Evolutionary conservation across 2,888 invertebrate species (phyloP).

Genomic region (Boloria euphrosyne): DNA sequence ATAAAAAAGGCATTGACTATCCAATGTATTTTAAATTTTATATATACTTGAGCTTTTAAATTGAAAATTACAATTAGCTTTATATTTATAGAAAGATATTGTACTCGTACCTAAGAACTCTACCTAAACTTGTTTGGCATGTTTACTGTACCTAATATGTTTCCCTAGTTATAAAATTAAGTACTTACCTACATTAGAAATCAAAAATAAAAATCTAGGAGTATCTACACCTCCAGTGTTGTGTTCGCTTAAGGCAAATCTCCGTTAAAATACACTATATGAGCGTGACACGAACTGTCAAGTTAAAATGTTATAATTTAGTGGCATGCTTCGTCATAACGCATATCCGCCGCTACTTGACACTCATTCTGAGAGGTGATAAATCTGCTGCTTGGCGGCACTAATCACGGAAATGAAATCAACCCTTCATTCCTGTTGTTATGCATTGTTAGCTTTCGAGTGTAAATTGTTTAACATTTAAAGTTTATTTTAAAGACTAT

Average conservation of each 20-base stretch:
- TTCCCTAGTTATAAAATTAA: background rate
- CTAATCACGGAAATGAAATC: slow-evolving; percentile 76
- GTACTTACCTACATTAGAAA: background rate
- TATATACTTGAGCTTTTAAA: background rate
- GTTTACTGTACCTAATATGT: background rate
- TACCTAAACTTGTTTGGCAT: too few species aligned
- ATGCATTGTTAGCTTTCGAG: slow-evolving; percentile 49
- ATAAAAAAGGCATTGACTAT: slow-evolving; percentile 44
- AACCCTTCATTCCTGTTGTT: slow-evolving; percentile 59
- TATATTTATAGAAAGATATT: too few species aligned
- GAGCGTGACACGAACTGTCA: slow-evolving; percentile 71
- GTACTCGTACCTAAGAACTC: too few species aligned
- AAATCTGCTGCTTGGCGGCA: slow-evolving; percentile 67
- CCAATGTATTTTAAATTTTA: background rate
- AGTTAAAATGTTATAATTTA: slow-evolving; percentile 80
- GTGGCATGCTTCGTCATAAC: slow-evolving; percentile 66
- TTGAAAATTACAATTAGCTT: background rate
- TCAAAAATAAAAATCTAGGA: slow-evolving; percentile 30
- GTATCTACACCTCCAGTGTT: slow-evolving; percentile 46
- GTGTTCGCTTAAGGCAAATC: slow-evolving; percentile 55
- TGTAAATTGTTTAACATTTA: slow-evolving; percentile 49
- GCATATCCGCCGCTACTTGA: slow-evolving; percentile 72
- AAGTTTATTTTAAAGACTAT: background rate
- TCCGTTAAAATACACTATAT: slow-evolving; percentile 56
- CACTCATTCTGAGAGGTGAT: slow-evolving; percentile 68